Conservation (phyloP, 2,797 vertebrate species). For the Carapus acus region DNA sequence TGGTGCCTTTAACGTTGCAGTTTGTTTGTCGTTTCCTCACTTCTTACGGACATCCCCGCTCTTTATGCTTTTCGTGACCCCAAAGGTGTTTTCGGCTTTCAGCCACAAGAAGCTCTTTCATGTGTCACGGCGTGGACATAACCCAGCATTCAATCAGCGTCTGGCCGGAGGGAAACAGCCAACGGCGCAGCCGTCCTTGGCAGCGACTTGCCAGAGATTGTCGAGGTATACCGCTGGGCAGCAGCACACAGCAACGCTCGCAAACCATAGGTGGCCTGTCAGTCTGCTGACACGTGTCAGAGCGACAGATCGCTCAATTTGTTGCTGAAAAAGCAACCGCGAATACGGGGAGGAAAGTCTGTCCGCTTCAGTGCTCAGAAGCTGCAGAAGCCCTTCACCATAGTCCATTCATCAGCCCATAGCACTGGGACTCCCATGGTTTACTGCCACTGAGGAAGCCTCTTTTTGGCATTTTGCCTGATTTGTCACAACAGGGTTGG, state of each 20-base stretch:
- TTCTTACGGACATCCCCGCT: conserved; percentile 43
- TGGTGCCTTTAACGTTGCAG: conserved; percentile 48
- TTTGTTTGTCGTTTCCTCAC: conserved; percentile 56
- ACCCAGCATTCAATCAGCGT: conserved; percentile 56
- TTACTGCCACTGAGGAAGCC: neutral
- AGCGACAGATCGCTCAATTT: too few species aligned
- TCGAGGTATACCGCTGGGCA: conserved; percentile 63
- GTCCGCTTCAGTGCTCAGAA: too few species aligned
- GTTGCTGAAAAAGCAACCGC: too few species aligned
- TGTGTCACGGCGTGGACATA: conserved; percentile 56
- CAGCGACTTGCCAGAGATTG: conserved; percentile 60
- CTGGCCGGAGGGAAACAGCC: conserved; percentile 53
- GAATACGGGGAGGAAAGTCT: too few species aligned
- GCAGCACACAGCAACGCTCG: conserved; percentile 48
- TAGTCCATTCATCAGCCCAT: too few species aligned
- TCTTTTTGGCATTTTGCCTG: neutral
- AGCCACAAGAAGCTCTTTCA: conserved; percentile 59
- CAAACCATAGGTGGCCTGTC: conserved; percentile 41
- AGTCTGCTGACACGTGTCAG: neutral
- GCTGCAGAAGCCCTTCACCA: too few species aligned
- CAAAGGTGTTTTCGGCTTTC: conserved; percentile 53
- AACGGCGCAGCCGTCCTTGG: conserved; percentile 43
- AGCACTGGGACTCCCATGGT: too few species aligned
- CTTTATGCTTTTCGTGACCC: conserved; percentile 43
- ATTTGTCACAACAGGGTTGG: neutral